Evolutionary conservation across 2,797 vertebrate species (phyloP), one percentile per base, ranked within the genome.

Genomic region (Xyrichtys novacula): DNA sequence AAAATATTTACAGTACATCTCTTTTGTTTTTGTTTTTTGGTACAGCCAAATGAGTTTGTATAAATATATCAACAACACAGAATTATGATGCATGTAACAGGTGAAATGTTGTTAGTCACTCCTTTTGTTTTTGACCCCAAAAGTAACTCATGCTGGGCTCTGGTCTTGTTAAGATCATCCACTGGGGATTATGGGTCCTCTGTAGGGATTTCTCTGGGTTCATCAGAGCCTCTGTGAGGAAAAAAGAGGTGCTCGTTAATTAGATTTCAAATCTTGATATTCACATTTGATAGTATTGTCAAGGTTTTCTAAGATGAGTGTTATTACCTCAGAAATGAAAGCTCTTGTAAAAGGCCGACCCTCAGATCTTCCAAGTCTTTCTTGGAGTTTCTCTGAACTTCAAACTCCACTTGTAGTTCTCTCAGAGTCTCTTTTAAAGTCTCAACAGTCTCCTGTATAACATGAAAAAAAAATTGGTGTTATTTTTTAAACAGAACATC

Each of bases 311-410:
- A 8, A 2, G 14, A 20, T 55, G 7, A 1, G 2, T 15, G 2
- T 43, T 11, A 91, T 0, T 86, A 97, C 97, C 95, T 96, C 80
- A 96, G 94, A 72, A 90, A 92, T 54, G 80, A 88, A 52, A 98
- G 93, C 76, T 97, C 95, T 57, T 74, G 76, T 25, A 93, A 84
- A 19, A 98, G 94, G 44, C 87, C 89, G 34, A 80, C 90, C 68
- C 91, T 93, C 49, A 94, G 87, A 40, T 91, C 87, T 62, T 96
- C 94, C 84, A 96, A 80, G 65, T 92, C 80, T 53, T 88, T 89
- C 53, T 95, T 97, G 9, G 89, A 94, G 78, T 88, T 90, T 71
- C 92, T 94, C 84, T 96, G 95, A 54, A 94, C 86, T 42, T 95
- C 91, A 6, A 96, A 92, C 19, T 95, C 94, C 0, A 92, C 89